Conservation (phyloP, 2,888 invertebrate genomes). For the Autographa pulchrina region DNA sequence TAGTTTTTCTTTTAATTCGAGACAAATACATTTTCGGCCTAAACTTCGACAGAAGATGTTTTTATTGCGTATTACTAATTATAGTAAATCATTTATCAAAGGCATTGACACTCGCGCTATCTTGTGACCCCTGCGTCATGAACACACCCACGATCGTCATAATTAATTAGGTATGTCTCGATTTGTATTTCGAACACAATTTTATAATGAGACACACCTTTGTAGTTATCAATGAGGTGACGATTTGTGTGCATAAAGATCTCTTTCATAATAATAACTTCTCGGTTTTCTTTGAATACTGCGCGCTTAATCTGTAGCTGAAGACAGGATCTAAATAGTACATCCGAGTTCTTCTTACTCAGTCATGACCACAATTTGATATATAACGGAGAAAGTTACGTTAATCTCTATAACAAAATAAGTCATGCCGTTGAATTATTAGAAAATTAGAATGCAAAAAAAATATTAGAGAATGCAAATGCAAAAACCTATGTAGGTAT, state of each 20-base stretch:
- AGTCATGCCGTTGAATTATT: too few species aligned
- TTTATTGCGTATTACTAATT: constrained; percentile 72
- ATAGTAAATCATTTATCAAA: constrained; percentile 56
- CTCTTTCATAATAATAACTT: neutral
- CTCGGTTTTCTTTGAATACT: too few species aligned
- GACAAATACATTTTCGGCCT: constrained; percentile 23
- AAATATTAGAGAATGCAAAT: too few species aligned
- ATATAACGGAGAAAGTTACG: too few species aligned
- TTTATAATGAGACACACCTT: neutral
- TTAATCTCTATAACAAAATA: too few species aligned
- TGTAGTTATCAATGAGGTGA: neutral
- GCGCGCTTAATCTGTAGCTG: too few species aligned
- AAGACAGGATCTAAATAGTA: too few species aligned
- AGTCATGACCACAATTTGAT: too few species aligned
- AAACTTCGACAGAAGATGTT: constrained; percentile 71
- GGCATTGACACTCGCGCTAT: constrained; percentile 74
- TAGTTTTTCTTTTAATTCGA: neutral
- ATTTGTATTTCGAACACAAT: neutral
- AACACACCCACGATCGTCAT: constrained; percentile 75
- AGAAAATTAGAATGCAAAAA: too few species aligned
- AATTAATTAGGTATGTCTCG: too few species aligned
- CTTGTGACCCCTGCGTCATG: constrained; percentile 72
- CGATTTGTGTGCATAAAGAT: neutral
- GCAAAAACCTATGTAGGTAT: too few species aligned
- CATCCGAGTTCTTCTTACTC: too few species aligned